phyloP scores from a whole-genome alignment of 2,113 vertebrate species.

The Atractosteus spatula region DNA sequence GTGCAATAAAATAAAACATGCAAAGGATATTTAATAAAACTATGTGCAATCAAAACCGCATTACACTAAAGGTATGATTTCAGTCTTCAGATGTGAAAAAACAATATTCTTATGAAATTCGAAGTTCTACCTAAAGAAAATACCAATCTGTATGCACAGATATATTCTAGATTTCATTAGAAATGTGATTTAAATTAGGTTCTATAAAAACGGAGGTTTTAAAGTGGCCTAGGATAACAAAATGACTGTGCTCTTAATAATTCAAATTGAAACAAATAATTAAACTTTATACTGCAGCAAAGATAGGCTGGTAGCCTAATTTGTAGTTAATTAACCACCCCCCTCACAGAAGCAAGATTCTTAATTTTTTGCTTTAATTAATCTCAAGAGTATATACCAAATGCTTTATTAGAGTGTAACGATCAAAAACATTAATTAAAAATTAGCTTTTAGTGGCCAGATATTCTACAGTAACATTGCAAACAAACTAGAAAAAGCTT shows the following conservation, averaged over 20 bases:
- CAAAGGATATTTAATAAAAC: too few relatives aligned
- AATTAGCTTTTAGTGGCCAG: conserved; percentile 48
- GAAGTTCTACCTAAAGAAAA: too few relatives aligned
- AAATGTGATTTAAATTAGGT: too few relatives aligned
- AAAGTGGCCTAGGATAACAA: not conserved
- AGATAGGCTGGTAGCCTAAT: conserved; percentile 41
- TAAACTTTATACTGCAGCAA: conserved; percentile 39
- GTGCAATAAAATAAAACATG: too few relatives aligned
- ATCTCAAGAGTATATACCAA: conserved; percentile 45
- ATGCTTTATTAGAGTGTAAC: conserved; percentile 44
- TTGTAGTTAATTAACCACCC: conserved; percentile 51
- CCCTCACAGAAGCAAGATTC: conserved; percentile 41
- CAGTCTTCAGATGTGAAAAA: too few relatives aligned
- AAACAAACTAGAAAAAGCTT: conserved; percentile 43
- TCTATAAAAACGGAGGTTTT: too few relatives aligned
- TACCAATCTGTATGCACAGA: too few relatives aligned
- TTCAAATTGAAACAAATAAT: conserved; percentile 38
- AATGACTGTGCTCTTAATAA: not conserved
- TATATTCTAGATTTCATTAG: too few relatives aligned
- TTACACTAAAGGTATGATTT: too few relatives aligned
- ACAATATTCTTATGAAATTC: too few relatives aligned
- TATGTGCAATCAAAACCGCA: too few relatives aligned
- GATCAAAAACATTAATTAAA: conserved; percentile 56
- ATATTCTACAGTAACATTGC: conserved; percentile 37
- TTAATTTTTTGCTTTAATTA: conserved; percentile 53